phyloP scores from a whole-genome alignment of 2,113 vertebrate genomes.

The Hemichromis elongatus region DNA sequence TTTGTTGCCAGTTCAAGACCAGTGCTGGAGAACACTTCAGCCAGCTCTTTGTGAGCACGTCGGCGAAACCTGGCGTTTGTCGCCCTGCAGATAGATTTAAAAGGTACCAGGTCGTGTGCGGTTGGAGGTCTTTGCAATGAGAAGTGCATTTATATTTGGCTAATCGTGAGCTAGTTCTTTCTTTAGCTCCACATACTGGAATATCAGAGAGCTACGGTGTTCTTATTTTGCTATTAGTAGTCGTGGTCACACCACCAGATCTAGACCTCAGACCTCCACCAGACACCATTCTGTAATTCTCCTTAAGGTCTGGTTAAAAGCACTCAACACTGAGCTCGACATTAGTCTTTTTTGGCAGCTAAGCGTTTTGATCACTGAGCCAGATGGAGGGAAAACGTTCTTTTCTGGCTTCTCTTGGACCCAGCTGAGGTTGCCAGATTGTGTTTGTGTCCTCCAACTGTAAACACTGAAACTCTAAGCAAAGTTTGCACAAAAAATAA shows the following conservation, averaged over 20 bases:
- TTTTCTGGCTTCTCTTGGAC: not conserved
- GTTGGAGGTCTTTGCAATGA: not conserved
- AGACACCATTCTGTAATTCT: not conserved
- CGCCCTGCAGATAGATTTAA: not conserved
- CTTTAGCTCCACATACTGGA: not conserved
- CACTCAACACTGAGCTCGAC: not conserved
- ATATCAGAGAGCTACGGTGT: not conserved
- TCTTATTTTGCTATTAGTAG: not conserved
- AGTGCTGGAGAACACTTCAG: not conserved
- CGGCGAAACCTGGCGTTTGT: not conserved
- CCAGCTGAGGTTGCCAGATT: not conserved
- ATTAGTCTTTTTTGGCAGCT: not conserved
- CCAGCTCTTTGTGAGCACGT: constrained; percentile 1
- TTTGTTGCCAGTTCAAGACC: not conserved
- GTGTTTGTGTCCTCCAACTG: not conserved
- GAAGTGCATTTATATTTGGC: not conserved
- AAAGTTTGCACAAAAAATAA: not conserved
- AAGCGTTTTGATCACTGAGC: not conserved
- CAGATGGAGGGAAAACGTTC: not conserved
- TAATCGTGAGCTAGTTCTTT: not conserved
- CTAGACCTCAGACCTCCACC: not conserved
- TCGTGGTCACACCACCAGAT: not conserved
- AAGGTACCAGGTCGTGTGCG: constrained; percentile 20
- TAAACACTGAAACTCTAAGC: not conserved
- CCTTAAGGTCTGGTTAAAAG: not conserved